Evolutionary conservation across 1,140 invertebrate genomes (phyloP), one percentile per base, ranked within the genome.

Genomic region (Microplitis mediator): DNA sequence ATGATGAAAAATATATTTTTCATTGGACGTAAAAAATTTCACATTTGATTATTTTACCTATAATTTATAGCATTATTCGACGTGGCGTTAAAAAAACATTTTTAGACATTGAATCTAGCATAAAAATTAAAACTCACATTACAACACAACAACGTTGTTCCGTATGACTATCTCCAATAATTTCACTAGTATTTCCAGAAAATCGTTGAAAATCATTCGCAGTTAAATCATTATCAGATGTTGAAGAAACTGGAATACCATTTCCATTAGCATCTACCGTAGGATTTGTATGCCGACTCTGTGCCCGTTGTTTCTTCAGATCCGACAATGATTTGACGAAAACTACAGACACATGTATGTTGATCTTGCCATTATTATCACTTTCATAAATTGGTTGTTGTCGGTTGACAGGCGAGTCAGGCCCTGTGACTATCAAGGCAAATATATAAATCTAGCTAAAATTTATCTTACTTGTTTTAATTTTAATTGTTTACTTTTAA

Each of bases 361-460:
- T 95, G 86, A 95, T 94, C 89, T 95, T 95, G 85, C 93, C 93
- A 88, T 95, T 94, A 83, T 92, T 92, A 85, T 94, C 93, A 71
- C 91, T 91, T 71, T 92, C 91, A 76, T 85, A 86, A 78, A 84
- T 84, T 65, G 83, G 81, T 76, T 83, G 82, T 75, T 86, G 85
- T 69, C 64, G 74, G 74, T 60, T 70, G 74, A 64, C 69, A 71
- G 72, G 72, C 68, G 76, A 64, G 72, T 76, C 76, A 70, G 76
- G 76, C 80, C 71, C 78, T 78, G 66, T 77, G 69, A 83, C 83
- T 85, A 81, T 78, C 81, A 82, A 84, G 82, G 80, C 82, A 86
- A 85, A 86, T 39, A 31, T 60, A 9, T 77, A 79, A 79, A 81
- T 84, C 79, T 84, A 82, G 81, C 81, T 79, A 84, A 78, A 77